A percentile compares a stretch with the other conserved stretches of the same genome.
Evolutionary conservation across 2,888 invertebrate species (phyloP).

Genomic region (Diadegma fenestrale): DNA sequence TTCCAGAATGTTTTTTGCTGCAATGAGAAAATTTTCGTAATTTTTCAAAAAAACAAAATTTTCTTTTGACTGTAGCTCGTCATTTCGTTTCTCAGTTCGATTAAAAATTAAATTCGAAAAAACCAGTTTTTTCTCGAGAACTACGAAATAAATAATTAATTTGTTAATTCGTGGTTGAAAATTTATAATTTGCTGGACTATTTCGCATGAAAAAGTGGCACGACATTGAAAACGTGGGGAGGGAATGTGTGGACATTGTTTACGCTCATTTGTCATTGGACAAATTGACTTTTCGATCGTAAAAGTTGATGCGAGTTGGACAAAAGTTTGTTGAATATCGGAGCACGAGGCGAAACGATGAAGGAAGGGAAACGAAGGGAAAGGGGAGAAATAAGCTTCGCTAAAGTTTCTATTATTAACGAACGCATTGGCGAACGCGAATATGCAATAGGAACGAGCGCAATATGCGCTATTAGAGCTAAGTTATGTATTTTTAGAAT

Average conservation of each 20-base stretch:
- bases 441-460: slow-evolving; percentile 48
- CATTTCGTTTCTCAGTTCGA: background rate
- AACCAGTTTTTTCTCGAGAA: background rate
- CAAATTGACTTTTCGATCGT: slow-evolving; percentile 33
- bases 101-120: background rate
- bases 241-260: background rate
- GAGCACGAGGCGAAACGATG: slow-evolving; percentile 4
- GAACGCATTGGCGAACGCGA: slow-evolving; percentile 65
- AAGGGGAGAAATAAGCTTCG: slow-evolving; percentile 75
- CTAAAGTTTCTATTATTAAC: slow-evolving; percentile 80
- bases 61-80: background rate
- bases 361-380: too few species aligned
- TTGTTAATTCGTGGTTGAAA: background rate
- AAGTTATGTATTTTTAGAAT: slow-evolving; percentile 67
- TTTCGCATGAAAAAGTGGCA: background rate
- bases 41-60: too few species aligned
- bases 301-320: background rate
- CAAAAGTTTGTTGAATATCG: slow-evolving; percentile 37
- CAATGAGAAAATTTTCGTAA: too few species aligned
- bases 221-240: background rate
- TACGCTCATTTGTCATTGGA: slow-evolving; percentile 1
- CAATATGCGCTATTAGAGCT: slow-evolving; percentile 66
- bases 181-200: background rate
- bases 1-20: too few species aligned
- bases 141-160: background rate